A percentile compares a stretch with the other conserved stretches of the same genome.
phyloP scores from a whole-genome alignment of 2,113 vertebrate species.

The Nothocercus julius region DNA sequence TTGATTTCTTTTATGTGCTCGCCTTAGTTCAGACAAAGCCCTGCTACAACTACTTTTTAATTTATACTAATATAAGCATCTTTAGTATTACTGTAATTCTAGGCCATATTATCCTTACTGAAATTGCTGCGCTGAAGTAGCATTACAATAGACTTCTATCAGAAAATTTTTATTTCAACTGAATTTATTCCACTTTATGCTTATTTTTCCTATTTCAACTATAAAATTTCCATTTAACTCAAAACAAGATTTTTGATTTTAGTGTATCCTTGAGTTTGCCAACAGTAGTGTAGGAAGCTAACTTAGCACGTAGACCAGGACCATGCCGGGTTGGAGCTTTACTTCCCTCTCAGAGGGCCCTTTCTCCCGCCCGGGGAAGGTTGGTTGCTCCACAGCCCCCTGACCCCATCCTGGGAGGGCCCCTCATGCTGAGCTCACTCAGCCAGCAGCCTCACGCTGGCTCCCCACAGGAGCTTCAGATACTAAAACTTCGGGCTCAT shows the following conservation, averaged over 20 bases:
- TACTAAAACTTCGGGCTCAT: no score
- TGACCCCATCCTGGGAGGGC: accelerated
- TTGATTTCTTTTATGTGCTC: not conserved
- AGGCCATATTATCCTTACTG: not conserved
- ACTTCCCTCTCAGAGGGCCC: not conserved
- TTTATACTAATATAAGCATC: accelerated
- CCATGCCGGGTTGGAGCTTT: accelerated
- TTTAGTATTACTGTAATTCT: not conserved
- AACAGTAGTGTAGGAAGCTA: accelerated
- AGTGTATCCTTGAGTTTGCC: not conserved
- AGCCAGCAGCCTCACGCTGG: not conserved
- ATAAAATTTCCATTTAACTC: not conserved
- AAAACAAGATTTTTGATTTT: not conserved
- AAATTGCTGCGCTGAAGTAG: not conserved
- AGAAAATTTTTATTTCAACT: not conserved
- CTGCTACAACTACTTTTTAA: not conserved
- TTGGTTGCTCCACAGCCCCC: accelerated
- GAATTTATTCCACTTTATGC: not conserved
- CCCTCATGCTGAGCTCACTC: not conserved
- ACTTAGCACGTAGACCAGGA: no score
- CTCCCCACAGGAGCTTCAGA: accelerated
- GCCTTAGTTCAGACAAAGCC: not conserved
- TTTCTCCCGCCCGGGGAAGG: accelerated
- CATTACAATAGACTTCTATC: not conserved
- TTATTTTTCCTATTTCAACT: not conserved